phyloP scores from a whole-genome alignment of 2,888 invertebrate species.

The Apeira syringaria region DNA sequence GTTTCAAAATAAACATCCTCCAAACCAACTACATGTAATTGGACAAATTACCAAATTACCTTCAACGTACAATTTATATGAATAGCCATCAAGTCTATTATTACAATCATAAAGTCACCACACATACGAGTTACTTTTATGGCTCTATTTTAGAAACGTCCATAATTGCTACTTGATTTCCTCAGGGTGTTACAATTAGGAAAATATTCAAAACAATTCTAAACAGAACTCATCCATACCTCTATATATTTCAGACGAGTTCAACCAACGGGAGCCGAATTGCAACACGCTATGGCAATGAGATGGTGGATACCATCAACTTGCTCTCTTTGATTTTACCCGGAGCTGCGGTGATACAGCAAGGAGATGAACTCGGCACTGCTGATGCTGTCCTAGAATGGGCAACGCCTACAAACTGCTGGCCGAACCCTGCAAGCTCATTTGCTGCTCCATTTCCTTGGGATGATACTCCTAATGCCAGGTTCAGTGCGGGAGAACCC shows the following conservation, averaged over 20 bases:
- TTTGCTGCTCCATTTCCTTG: conserved; percentile 68
- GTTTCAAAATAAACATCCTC: neutral
- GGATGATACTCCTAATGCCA: conserved; percentile 72
- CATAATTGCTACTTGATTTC: conserved; percentile 2
- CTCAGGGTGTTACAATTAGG: neutral
- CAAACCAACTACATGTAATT: neutral
- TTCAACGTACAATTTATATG: conserved; percentile 22
- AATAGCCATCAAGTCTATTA: conserved; percentile 18
- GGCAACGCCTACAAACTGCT: conserved; percentile 73
- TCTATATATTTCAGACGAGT: conserved; percentile 61
- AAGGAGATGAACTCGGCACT: conserved; percentile 90
- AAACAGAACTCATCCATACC: too few species aligned
- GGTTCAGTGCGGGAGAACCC: conserved; percentile 81
- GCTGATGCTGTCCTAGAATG: conserved; percentile 80
- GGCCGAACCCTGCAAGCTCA: conserved; percentile 58
- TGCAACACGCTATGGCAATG: conserved; percentile 86
- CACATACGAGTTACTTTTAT: conserved; percentile 2
- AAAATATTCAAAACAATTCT: too few species aligned
- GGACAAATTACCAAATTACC: conserved; percentile 2
- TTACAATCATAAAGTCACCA: conserved; percentile 9
- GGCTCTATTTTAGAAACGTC: conserved; percentile 9
- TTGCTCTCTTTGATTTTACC: conserved; percentile 88
- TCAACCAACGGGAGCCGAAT: conserved; percentile 46
- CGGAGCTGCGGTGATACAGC: conserved; percentile 90
- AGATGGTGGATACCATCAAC: conserved; percentile 87